phyloP scores from a whole-genome alignment of 2,113 vertebrate species.

The Micromys minutus region DNA sequence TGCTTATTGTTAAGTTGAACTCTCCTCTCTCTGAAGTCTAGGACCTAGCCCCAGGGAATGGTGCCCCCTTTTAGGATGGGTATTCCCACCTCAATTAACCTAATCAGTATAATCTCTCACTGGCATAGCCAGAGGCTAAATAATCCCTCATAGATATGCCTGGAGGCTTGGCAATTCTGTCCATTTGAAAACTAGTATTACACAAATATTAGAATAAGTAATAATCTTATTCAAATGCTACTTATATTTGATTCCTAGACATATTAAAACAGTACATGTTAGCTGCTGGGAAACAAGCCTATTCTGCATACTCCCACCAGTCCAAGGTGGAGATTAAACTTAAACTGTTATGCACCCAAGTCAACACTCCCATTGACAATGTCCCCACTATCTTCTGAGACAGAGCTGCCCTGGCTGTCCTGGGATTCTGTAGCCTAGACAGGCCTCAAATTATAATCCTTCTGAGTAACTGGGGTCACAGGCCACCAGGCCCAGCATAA shows the following conservation, averaged over 20 bases:
- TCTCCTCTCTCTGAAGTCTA: background rate
- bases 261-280: background rate
- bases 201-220: background rate
- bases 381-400: background rate
- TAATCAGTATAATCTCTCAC: background rate
- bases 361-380: background rate
- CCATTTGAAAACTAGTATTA: background rate
- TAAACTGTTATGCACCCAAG: background rate
- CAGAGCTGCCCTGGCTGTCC: background rate
- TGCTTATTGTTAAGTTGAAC: background rate
- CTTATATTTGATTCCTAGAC: background rate
- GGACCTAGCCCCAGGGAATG: background rate
- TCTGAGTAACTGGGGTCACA: background rate
- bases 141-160: background rate
- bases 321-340: background rate
- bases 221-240: background rate
- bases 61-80: background rate
- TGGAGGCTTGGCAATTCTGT: background rate
- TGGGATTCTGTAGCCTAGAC: background rate
- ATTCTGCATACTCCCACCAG: background rate
- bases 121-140: background rate
- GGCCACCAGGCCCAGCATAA: background rate
- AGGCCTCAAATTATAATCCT: background rate
- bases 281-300: slow-evolving; percentile 23
- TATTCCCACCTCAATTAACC: background rate